Base-by-base conservation (phyloP, 2,888 invertebrate species). In the Taphrorychus bicolor region DNA sequence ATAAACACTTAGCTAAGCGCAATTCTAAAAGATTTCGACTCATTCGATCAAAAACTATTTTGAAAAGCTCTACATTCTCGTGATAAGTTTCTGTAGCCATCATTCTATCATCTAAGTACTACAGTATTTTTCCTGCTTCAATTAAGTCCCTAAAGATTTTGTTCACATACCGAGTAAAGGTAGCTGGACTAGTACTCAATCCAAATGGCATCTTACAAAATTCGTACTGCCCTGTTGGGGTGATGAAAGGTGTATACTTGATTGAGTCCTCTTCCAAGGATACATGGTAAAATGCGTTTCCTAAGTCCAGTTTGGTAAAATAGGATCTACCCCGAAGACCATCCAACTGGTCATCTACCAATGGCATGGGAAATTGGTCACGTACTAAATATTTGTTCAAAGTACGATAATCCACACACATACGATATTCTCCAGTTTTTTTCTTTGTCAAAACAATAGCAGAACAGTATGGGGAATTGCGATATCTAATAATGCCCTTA, bases 291-390 rank as follows among this genome's bases (percentile, higher is more conserved):
- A 76, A 79, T 1, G 72, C 77, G 68, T 73, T 73, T 53, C 73
- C 73, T n/a, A 79, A 66, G 69, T 79, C 77, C 17, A 79, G 60
- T 7, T 48, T 72, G 4, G 74, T 73, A 69, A 73, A 78, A 66
- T 70, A 74, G 19, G 53, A 70, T 65, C 77, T 73, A 17, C 71
- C 66, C 22, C 72, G 70, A 41, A 78, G 65, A 5, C 59, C 23
- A 42, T 79, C 76, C 14, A 78, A 40, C 2, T 75, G 71, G 45
- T 76, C 76, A 21, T 76, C 76, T n/a, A 77, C 75, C 5, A 76
- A 19, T 0, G 76, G 76, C 2, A 71, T n/a, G 1, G 75, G 74
- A 48, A 71, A 76, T 17, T 75, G 71, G 51, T 76, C 73, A 51
- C 68, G 71, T 21, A 74, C 59, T 5, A 73, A 76, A 7, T 72